Percentiles rank a stretch among this genome's conserved stretches.
These are phyloP conservation scores for Sialia sialis DNA, from an alignment of 2,113 vertebrate species.

Conservation along the genomic window DNA sequence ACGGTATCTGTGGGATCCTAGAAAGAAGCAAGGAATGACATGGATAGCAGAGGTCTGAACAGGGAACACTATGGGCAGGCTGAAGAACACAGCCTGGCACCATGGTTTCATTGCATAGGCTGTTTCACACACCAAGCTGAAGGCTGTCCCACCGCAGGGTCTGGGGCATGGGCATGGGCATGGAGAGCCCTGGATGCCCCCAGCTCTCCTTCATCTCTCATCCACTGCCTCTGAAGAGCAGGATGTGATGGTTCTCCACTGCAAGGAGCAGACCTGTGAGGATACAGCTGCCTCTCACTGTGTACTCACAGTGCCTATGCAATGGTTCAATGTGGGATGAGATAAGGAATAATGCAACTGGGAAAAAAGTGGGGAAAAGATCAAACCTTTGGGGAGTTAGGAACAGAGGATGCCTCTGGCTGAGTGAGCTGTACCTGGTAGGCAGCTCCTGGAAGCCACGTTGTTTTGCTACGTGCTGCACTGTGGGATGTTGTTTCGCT, in stretches of 20 bases:
- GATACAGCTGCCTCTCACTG: neutral
- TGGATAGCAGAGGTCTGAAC: fast-evolving
- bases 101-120: fast-evolving
- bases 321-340: fast-evolving
- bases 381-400: neutral
- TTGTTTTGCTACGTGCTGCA: fast-evolving
- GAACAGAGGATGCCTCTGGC: neutral
- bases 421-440: neutral
- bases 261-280: neutral
- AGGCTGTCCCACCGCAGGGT: neutral
- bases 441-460: fast-evolving
- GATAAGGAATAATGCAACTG: neutral
- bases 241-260: neutral
- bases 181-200: no score
- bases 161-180: no score
- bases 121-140: neutral
- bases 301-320: fast-evolving
- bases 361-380: neutral
- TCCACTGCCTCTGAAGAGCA: neutral
- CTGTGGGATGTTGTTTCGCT: neutral
- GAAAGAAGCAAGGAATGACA: neutral
- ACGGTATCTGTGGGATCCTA: fast-evolving
- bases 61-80: neutral
- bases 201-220: no score
- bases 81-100: neutral